Evolutionary conservation across 2,113 vertebrate genomes (phyloP), one percentile per base, ranked within the genome.

Genomic region (Melanerpes aurifrons): DNA sequence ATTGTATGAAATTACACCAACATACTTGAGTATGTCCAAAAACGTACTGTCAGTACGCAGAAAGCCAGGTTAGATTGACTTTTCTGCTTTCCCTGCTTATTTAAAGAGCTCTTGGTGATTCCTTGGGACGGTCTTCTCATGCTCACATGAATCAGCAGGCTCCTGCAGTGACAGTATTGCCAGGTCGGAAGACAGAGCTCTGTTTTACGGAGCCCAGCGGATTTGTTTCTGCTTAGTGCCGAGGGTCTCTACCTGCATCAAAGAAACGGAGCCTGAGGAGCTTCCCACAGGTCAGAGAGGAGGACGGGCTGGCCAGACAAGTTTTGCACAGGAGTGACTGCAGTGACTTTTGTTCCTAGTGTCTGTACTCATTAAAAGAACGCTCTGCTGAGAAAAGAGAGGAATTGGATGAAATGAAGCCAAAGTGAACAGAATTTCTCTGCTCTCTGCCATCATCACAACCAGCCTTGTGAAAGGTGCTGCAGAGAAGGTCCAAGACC

Each of bases 11-110:
- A 59, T 86, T 73, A n/a, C 15, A 2, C 26, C n/a, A n/a, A 8
- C 0, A 2, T 2, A 28, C 2, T 64, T 37, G 7, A 84, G 29
- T 29, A 10, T 4, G 9, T n/a, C 20, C 45, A 7, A 78, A 90
- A n/a, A 9, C 3, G 0, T 43, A 22, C 32, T 0, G 0, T 29
- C 17, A 5, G 26, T 57, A 24, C 26, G 17, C 12, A 50, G 37
- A 72, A 71, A 62, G 9, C 12, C 4, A 4, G 3, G 37, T 81
- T 37, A 58, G 43, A 6, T 15, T 22, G 25, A n/a, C 8, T 86
- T 75, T 76, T 31, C 19, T 50, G 25, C 8, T 62, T 80, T 80
- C 45, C n/a, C 26, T 31, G 26, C 8, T 81, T 26, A 63, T 67
- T 87, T 69, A 24, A 66, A 80, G 58, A 47, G 21, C 11, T n/a